Base-by-base conservation (phyloP, 2,797 vertebrate species). In the Lithobates pipiens region DNA sequence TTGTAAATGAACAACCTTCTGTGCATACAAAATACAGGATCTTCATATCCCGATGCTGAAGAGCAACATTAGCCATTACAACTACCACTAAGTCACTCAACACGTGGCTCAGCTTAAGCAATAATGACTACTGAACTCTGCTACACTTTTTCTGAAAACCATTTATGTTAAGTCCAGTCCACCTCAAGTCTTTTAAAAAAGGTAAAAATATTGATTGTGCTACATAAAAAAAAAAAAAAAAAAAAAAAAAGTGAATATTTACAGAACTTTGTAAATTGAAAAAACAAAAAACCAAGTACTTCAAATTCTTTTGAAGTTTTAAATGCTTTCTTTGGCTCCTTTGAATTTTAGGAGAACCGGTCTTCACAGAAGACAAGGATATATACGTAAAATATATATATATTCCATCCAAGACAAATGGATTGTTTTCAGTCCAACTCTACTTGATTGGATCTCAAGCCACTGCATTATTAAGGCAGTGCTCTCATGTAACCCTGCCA, bases 291-390 rank as follows among this genome's bases (percentile, higher is more conserved):
- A 90, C 89, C 42, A 85, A 91, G 89, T 92, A 93, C 91, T 92
- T 91, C 90, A 89, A 90, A 90, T 85, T 90, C 87, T 90, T 90
- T 90, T 79, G 70, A 93, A 91, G 91, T 5, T 90, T 92, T 91
- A 93, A 93, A 92, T 90, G 84, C 27, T 73, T 86, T 95, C 94
- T 95, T 95, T 95, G 95, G 95, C 93, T 95, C 91, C 91, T 94
- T 92, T 93, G 92, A 93, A 91, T 90, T 86, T 91, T 92, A 93
- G 85, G 88, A 91, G 85, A 95, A 94, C 91, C 88, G 89, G 96
- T 98, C 98, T 99, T 99, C 98, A 97, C 90, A 95, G 98, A 99
- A 99, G 98, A 99, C 96, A 94, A 88, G 89, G 88, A 76, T 73
- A 80, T 5, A 42, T 39, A 42, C 39, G 8, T 34, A 10, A 3